phyloP scores from a whole-genome alignment of 2,797 vertebrate genomes.

The Enteromius treurensis region DNA sequence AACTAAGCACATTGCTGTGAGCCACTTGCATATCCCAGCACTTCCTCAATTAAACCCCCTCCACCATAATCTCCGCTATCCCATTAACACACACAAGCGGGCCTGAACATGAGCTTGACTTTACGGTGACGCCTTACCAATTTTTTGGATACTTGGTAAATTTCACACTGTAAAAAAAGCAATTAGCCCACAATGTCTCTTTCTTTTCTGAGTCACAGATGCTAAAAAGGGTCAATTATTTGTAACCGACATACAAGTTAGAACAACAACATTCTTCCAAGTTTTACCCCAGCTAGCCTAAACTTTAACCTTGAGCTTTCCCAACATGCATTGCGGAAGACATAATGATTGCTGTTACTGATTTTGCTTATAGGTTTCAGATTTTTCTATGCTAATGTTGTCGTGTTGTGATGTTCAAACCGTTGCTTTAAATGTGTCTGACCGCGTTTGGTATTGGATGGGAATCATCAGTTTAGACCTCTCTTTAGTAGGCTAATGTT shows the following conservation, averaged over 20 bases:
- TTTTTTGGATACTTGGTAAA: not conserved
- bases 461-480: not conserved
- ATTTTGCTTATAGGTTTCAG: not conserved
- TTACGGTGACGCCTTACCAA: not conserved
- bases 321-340: not conserved
- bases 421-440: not conserved
- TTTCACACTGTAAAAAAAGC: not conserved
- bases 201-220: not conserved
- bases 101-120: conserved; percentile 5
- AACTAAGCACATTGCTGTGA: conserved; percentile 72
- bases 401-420: not conserved
- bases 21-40: conserved; percentile 76
- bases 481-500: not conserved
- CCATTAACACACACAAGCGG: conserved; percentile 32
- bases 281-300: not conserved
- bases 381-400: not conserved
- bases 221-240: not conserved
- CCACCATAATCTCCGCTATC: conserved; percentile 30
- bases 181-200: not conserved
- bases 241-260: not conserved
- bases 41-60: conserved; percentile 71
- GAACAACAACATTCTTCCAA: not conserved
- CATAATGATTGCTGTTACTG: not conserved
- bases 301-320: not conserved
- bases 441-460: not conserved